Base-by-base conservation (phyloP, 53 echinoderm and acorn worm genomes). In the Astropecten irregularis region DNA sequence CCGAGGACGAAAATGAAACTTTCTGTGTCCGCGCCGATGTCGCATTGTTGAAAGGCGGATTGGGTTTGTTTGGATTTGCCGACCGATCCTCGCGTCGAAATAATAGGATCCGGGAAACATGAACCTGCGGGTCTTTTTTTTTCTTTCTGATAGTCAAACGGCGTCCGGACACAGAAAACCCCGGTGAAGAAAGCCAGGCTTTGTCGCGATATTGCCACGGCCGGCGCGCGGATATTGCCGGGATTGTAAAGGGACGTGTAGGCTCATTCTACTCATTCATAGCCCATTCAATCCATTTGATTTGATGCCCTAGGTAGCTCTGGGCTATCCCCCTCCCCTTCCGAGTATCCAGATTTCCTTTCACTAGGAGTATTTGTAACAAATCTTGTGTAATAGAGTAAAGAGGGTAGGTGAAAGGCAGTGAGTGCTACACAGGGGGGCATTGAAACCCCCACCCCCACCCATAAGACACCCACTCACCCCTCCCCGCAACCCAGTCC, bases 1-100 rank as follows among this genome's bases (percentile, higher is more conserved):
- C 30, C 76, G n/a, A n/a, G n/a, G n/a, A 56, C 57, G 76, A 76
- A 76, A 76, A 58, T 26, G 76, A 76, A 76, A 76, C 76, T 56
- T 76, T 56, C 58, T 55, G 26, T 55, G 42, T 37, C n/a, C n/a
- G n/a, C n/a, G n/a, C n/a, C 52, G 71, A 51, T 76, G 38, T 38
- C 46, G 23, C 76, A 55, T 38, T 40, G 76, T 39, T 76, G 56
- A 55, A 58, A 55, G 56, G 56, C 30, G 76, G 37, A 56, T 76
- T 56, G 59, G 58, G 76, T 76, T 76, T 76, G 76, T 76, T 76
- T 56, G 38, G 76, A 19, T 76, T 76, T 58, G 76, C 40, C 25
- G 58, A 26, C 54, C 25, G 58, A 76, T 57, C 76, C 47, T 36
- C 40, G 40, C 58, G 76, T 16, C 58, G 16, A 26, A 23, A 37